Evolutionary conservation across 1,140 invertebrate genomes (phyloP), one percentile per base, ranked within the genome.

Genomic region (Dolichoris vasculosae): DNA sequence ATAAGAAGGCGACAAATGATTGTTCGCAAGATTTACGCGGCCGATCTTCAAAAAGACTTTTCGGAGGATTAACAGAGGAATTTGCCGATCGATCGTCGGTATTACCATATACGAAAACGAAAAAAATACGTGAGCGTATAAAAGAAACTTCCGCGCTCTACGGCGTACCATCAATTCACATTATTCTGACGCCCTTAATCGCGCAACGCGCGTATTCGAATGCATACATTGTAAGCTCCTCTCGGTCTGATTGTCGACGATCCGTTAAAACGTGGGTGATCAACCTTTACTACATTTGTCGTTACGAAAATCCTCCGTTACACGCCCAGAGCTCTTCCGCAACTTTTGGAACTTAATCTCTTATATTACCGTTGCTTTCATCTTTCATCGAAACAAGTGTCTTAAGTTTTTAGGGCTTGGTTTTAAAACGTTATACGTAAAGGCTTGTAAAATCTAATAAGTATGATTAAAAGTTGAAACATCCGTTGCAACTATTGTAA

Each of bases 101-200:
- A 80, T 67, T 46, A 43, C n/a, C 40, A 30, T 40, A 67, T 8
- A 80, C 13, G 11, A 46, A n/a, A 17, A 9, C 51, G 63, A 9
- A 46, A 46, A n/a, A 46, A 30, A 40, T 63, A 63, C 26, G 40
- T n/a, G 78, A 32, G 23, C 35, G 63, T 35, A 26, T 23, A 30
- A 40, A 40, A 40, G 17, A 30, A 71, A 15, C 38, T 64, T 20
- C 63, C 63, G n/a, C 4, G 63, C 63, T 2, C 30, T 17, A 15
- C 7, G 7, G 13, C 8, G n/a, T 9, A 26, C 69, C 35, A 40
- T 81, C 43, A 30, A 81, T 69, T 81, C 63, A 23, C 38, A 26
- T 40, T 80, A 80, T 46, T 80, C 64, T 6, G 32, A 71, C 43
- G 43, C 43, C 43, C 80, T 82, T 82, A 71, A 82, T 71, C 80